Evolutionary conservation across 1,140 invertebrate species (phyloP), one percentile per base, ranked within the genome.

Genomic region (Conus ventricosus): DNA sequence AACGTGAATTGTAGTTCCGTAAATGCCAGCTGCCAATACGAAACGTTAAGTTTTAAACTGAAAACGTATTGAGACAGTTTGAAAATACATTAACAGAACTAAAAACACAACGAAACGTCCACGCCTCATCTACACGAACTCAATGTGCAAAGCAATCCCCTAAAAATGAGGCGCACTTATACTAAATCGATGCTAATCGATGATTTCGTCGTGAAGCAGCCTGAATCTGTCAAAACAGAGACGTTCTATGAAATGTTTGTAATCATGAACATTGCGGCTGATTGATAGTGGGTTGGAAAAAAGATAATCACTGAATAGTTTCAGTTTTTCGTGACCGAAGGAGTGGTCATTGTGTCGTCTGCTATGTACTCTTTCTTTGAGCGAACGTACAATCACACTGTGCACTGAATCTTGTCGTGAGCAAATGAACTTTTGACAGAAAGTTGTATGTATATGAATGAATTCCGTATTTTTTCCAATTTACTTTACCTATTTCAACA

Each of bases 121-220:
- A 88, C 81, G 82, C 80, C 81, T 57, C 87, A 75, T 83, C 87
- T 84, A 88, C 87, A 88, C 63, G 81, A 88, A 88, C 87, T 84
- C 57, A 88, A 88, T 78, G 63, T 84, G 87, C 81, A 53, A 88
- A 88, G 76, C 39, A 80, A 75, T 75, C 83, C 83, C 82, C 81
- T 67, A 84, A 88, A 82, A 84, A 88, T 84, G 82, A 84, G 87
- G 87, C 87, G 87, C 87, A 88, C 82, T 88, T 88, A 88, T 88
- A 88, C 87, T 88, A 88, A 83, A 84, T 88, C 87, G 82, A 83
- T 84, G 87, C 60, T 78, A 87, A 87, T 87, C 85, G 85, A 87
- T 87, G 85, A 80, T 87, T 71, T 25, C 85, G 85, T 55, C 53
- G 85, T 78, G 85, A 87, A 87, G 54, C 25, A 84, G 85, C 71